phyloP scores from a whole-genome alignment of 2,113 vertebrate genomes.

The Callipepla squamata region DNA sequence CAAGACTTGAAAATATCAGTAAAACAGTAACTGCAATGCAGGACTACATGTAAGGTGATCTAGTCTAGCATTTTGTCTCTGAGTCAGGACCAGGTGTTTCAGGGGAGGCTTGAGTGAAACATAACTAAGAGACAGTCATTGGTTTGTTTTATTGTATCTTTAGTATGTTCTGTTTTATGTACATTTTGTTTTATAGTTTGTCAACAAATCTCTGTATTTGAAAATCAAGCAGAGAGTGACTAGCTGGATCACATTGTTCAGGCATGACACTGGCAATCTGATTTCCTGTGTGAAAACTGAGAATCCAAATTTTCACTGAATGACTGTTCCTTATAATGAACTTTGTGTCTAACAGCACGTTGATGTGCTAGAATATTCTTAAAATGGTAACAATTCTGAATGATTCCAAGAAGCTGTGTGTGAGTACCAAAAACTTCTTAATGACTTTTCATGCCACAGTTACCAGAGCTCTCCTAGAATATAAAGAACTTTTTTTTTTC shows the following conservation, averaged over 20 bases:
- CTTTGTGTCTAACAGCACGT: not conserved
- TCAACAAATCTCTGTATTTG: not conserved
- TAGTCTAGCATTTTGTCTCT: fast-evolving
- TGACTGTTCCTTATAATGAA: not conserved
- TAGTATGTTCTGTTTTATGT: not conserved
- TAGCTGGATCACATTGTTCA: not conserved
- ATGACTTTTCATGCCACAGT: not conserved
- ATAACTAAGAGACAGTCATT: not conserved
- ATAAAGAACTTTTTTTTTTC: fast-evolving
- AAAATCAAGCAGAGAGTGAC: not conserved
- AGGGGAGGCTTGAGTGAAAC: not conserved
- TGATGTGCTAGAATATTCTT: not conserved
- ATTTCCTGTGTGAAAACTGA: not conserved
- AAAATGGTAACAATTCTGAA: not conserved
- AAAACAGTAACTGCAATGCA: not conserved
- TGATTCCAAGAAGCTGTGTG: not conserved
- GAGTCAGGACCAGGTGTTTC: not conserved
- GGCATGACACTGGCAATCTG: not conserved
- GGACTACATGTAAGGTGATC: not conserved
- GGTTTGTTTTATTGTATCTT: not conserved
- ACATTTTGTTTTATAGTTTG: not conserved
- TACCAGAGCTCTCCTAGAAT: not conserved
- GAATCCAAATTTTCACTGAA: not conserved
- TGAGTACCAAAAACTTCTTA: not conserved
- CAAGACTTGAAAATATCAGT: not conserved